A percentile compares a stretch with the other conserved stretches of the same genome.
Conservation (phyloP, 2,797 vertebrate species). For the Anomalospiza imberbis region DNA sequence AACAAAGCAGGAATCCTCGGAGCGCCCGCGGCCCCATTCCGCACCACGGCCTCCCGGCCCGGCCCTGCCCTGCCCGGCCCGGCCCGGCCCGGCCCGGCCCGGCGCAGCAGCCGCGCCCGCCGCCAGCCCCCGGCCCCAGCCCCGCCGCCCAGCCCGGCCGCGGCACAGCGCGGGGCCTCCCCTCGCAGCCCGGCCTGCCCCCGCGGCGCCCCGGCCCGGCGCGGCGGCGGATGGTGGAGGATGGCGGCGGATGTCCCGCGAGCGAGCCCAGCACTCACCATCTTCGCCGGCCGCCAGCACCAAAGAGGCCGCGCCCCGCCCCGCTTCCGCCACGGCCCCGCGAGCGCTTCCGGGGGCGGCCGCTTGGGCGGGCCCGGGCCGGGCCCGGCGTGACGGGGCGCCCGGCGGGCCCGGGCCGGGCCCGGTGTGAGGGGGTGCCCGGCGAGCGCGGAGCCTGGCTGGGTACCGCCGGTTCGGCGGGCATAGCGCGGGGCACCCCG, state of each 20-base stretch:
- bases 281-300: neutral
- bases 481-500: fast-evolving
- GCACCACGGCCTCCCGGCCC: neutral
- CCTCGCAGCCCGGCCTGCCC: neutral
- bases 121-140: no score
- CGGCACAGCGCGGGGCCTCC: no score
- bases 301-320: neutral
- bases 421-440: no score
- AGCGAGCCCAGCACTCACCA: neutral
- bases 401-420: no score
- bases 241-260: neutral
- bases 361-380: neutral
- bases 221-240: neutral
- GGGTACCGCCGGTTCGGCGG: no score
- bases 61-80: no score
- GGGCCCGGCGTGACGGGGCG: no score
- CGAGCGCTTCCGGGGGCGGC: neutral
- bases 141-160: no score
- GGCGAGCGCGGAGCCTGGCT: neutral
- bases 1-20: fast-evolving
- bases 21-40: no score
- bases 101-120: neutral
- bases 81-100: no score
- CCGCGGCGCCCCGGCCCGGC: no score
- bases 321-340: neutral